Evolutionary conservation across 2,888 invertebrate genomes (phyloP).

Genomic region (Drosophila emarginata): DNA sequence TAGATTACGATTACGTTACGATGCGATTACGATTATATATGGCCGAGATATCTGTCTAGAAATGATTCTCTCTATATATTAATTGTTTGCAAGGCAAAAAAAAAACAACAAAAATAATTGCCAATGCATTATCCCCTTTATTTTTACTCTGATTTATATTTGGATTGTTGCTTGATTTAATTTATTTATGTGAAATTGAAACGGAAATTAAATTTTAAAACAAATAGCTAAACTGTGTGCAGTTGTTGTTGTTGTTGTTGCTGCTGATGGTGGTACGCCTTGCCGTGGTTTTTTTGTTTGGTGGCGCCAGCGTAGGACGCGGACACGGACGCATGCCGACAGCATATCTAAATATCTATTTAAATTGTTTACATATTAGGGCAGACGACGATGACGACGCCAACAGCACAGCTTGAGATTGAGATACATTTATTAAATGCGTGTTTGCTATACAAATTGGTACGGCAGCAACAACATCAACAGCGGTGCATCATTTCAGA

Average conservation of each 20-base stretch:
- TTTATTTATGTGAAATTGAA: conserved; percentile 80
- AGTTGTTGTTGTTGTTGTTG: conserved; percentile 28
- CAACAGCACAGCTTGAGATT: conserved; percentile 69
- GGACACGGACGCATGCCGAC: conserved; percentile 47
- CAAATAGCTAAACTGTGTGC: conserved; percentile 55
- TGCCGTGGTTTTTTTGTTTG: conserved; percentile 2
- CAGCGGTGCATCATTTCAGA: conserved; percentile 55
- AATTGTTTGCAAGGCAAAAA: conserved; percentile 35
- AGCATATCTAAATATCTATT: conserved; percentile 76
- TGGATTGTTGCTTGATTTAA: conserved; percentile 50
- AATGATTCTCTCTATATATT: conserved; percentile 40
- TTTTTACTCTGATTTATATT: conserved; percentile 40
- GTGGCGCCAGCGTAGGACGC: conserved; percentile 79
- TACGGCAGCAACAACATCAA: conserved; percentile 28
- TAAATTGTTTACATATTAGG: conserved; percentile 75
- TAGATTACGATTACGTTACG: conserved; percentile 25
- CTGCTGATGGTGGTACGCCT: conserved; percentile 24
- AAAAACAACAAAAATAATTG: not conserved
- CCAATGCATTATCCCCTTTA: conserved; percentile 37
- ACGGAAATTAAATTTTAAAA: conserved; percentile 81
- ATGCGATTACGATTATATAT: conserved; percentile 34
- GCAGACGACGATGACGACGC: conserved; percentile 32
- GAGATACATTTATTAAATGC: conserved; percentile 76
- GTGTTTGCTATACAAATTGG: conserved; percentile 68
- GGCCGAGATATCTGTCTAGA: conserved; percentile 52